These are phyloP conservation scores for Boulengeromyrus knoepffleri DNA, from an alignment of 2,113 vertebrate species.

Conservation along the genomic window DNA sequence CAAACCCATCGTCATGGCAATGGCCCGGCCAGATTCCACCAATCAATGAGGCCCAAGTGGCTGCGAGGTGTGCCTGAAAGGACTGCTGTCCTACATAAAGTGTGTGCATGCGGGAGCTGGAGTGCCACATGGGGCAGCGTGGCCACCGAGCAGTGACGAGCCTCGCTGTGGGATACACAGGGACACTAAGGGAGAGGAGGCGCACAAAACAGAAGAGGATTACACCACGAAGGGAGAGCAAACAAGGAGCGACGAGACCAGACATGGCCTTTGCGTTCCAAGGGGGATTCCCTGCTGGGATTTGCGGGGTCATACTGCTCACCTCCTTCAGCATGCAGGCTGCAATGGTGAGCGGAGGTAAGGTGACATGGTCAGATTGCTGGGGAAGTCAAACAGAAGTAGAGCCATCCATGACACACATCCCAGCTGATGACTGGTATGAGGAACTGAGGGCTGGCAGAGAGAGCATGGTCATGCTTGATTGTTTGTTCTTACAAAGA, in stretches of 20 bases:
- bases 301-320: slow-evolving; percentile 42
- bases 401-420: background rate
- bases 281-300: slow-evolving; percentile 32
- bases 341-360: slow-evolving; percentile 48
- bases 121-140: slow-evolving; percentile 11
- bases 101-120: background rate
- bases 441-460: background rate
- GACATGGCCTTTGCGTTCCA: slow-evolving; percentile 44
- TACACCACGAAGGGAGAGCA: slow-evolving; percentile 25
- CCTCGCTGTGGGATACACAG: background rate
- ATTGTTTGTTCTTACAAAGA: background rate
- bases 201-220: slow-evolving; percentile 20
- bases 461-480: background rate
- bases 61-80: slow-evolving; percentile 52
- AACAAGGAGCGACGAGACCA: slow-evolving; percentile 35
- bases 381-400: background rate
- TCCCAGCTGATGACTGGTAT: background rate
- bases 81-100: slow-evolving; percentile 62
- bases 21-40: slow-evolving; percentile 43
- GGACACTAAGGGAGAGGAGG: slow-evolving; percentile 4
- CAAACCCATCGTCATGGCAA: slow-evolving; percentile 55
- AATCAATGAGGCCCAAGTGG: slow-evolving; percentile 53
- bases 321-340: slow-evolving; percentile 25
- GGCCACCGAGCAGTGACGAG: background rate
- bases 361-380: slow-evolving; percentile 27